Percentiles rank a stretch among this genome's conserved stretches.
Evolutionary conservation across 2,797 vertebrate species (phyloP).

Genomic region (Buceros bicornis): DNA sequence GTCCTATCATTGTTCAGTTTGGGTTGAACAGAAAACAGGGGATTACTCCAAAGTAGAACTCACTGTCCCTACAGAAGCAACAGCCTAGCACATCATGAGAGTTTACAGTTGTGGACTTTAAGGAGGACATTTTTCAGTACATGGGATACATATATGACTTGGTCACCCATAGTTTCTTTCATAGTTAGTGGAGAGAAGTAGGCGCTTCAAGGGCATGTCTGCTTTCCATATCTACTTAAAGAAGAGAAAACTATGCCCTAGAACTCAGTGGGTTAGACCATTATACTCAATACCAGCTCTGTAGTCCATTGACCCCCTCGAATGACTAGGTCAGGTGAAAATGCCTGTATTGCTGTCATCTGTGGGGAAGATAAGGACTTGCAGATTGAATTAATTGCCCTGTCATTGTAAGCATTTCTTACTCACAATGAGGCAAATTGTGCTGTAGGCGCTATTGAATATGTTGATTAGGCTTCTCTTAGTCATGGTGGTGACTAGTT

Average conservation of each 20-base stretch:
- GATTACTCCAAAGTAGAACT: not conserved
- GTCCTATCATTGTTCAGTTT: not conserved
- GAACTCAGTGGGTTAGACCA: not conserved
- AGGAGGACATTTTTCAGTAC: not conserved
- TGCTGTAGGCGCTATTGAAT: not conserved
- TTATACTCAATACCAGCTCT: not conserved
- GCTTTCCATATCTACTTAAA: not conserved
- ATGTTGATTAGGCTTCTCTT: not conserved
- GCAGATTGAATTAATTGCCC: not conserved
- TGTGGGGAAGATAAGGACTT: not conserved
- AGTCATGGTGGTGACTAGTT: not conserved
- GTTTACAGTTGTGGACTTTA: not conserved
- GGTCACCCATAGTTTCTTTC: not conserved
- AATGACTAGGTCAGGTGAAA: not conserved
- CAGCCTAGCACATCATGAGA: not conserved
- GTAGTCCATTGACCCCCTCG: not conserved
- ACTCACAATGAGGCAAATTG: not conserved
- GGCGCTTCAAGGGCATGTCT: not conserved
- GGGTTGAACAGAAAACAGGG: not conserved
- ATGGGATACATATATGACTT: not conserved
- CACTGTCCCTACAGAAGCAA: not conserved
- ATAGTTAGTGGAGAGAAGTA: not conserved
- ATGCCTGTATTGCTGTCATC: not conserved
- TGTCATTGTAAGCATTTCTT: not conserved
- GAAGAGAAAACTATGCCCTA: not conserved